Base-by-base conservation (phyloP, 2,113 vertebrate genomes). In the Hemichromis elongatus region DNA sequence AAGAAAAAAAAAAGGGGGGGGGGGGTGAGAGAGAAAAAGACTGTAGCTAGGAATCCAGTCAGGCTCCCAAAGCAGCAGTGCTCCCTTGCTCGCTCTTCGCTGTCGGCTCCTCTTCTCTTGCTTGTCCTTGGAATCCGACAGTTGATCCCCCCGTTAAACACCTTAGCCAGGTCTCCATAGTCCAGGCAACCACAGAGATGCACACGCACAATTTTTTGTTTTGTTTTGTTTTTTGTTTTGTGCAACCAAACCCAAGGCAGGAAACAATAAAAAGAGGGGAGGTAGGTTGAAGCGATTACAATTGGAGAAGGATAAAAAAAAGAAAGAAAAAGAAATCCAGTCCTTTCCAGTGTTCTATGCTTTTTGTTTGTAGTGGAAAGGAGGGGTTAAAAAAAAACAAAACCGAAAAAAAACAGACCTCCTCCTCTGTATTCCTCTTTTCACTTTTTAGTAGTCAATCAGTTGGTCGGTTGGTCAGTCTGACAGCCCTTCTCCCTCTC, bases 41-140 rank as follows among this genome's bases (percentile, higher is more conserved):
- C 86, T 95, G 96, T 92, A 96, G 93, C 94, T 96, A 95, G 92
- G 95, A 95, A 95, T 97, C 96, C 96, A 94, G 94, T 95, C 95
- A 94, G 83, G 93, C 94, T 95, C 88, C 93, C 82, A 94, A 92
- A 96, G 95, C 94, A 89, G 95, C 93, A 94, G 84, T 95, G 88
- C 82, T 85, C 94, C 92, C 94, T 93, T 86, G 93, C 93, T 96
- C 92, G 93, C 95, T 91, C 93, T 96, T 92, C 82, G 92, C 87
- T 90, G 83, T 93, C 56, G 86, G 90, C 92, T 95, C 93, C 91
- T 94, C 92, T 94, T 91, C 91, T 93, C 89, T 94, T 35, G 94
- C 95, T 96, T 96, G 97, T 97, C 97, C 97, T 98, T 97, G 96
- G 97, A 96, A 96, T 96, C 96, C 92, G 95, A 95, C 91, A 93